phyloP scores from a whole-genome alignment of 1,140 invertebrate genomes.

The Cotesia glomerata region DNA sequence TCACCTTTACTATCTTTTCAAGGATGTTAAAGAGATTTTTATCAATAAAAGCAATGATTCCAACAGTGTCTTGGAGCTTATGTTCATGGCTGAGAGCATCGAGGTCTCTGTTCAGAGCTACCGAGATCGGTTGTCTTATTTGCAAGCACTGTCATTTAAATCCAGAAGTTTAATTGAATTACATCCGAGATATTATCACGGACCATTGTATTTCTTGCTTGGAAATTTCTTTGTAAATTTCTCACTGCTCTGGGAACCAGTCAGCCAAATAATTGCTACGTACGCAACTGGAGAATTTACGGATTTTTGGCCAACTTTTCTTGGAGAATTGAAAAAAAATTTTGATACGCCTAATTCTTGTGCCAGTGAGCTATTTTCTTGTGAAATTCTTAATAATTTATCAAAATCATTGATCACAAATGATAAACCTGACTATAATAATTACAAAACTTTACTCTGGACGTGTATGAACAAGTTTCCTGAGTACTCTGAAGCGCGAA shows the following conservation, averaged over 20 bases:
- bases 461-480: constrained; percentile 77
- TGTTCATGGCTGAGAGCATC: constrained; percentile 69
- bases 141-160: constrained; percentile 76
- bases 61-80: constrained; percentile 51
- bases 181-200: constrained; percentile 66
- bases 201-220: constrained; percentile 77
- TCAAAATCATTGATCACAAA: constrained; percentile 44
- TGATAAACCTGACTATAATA: constrained; percentile 73
- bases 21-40: constrained; percentile 59
- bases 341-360: not conserved
- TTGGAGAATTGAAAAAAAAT: constrained; percentile 64
- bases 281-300: constrained; percentile 72
- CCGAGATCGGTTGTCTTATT: constrained; percentile 73
- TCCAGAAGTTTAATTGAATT: constrained; percentile 65
- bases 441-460: constrained; percentile 82
- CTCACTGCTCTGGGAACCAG: constrained; percentile 86
- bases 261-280: constrained; percentile 73
- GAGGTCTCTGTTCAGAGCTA: constrained; percentile 75
- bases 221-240: constrained; percentile 88
- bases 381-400: constrained; percentile 44
- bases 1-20: constrained; percentile 77
- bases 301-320: constrained; percentile 81
- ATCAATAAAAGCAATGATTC: constrained; percentile 41
- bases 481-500: constrained; percentile 77
- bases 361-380: constrained; percentile 37